Base-by-base conservation (phyloP, 2,888 invertebrate species). In the Pandemis heparana region DNA sequence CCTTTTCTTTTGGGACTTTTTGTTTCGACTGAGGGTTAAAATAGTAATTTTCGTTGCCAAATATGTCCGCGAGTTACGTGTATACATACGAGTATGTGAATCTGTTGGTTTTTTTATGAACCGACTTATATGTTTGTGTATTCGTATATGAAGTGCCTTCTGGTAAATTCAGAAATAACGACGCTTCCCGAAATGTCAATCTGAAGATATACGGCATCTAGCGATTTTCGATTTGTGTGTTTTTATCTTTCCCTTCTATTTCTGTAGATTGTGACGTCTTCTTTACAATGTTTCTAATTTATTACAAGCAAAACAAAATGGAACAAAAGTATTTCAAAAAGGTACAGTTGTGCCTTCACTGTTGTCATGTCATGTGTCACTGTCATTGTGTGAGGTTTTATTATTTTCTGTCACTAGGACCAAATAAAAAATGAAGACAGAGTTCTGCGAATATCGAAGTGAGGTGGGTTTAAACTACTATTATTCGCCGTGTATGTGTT, bases 301-400 rank as follows among this genome's bases (percentile, higher is more conserved):
- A 82, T 93, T 93, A 75, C 94, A 94, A 92, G 94, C 93, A 90
- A 91, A 86, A 87, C 89, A 94, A 92, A 81, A 86, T 85, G 91
- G 94, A 94, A 82, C 61, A 89, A 81, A 94, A 92, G 80, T 93
- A 92, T 86, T 91, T 91, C 83, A 94, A 92, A 82, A 94, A 94
- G 94, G 92, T 94, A 90, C 82, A 76, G 60, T 70, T 48, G 66
- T 61, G 59, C 70, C 71, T 72, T 16, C 23, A 12, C n/a, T 41
- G 46, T 61, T 39, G 10, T 16, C 39, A 71, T 59, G 63, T 23
- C 23, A 23, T 1, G 23, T 23, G 56, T 56, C 23, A 56, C 56
- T 56, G 18, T 23, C 56, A 23, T 56, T 23, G 23, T 23, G 12
- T 56, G 12, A 23, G 23, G 5, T 23, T 16, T 1, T 51, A 10